Evolutionary conservation across 2,888 invertebrate species (phyloP), one percentile per base, ranked within the genome.

Genomic region (Macropis europaea): DNA sequence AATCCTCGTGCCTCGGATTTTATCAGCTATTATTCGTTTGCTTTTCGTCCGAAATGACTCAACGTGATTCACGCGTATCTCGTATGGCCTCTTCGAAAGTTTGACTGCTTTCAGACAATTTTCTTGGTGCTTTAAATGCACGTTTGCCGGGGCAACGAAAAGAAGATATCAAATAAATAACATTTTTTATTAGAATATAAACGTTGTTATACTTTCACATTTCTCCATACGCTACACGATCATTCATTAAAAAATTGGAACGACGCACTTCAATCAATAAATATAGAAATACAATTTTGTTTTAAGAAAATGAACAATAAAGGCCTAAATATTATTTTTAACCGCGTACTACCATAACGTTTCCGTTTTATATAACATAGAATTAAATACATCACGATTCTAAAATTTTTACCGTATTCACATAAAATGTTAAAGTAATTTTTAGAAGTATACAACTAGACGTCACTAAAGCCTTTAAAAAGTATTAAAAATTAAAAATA

Each of bases 1-100:
- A 62, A 45, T 11, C 15, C 6, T 4, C 11, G 11, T 3, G 11
- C 3, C 9, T 4, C 7, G 9, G 19, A 34, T 30, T 47, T 17
- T 47, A 62, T 42, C 22, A 47, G 28, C 36, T 52, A 28, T 22
- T 50, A 54, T 34, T 24, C 17, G 28, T 63, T 50, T 54, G 9
- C 17, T 24, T 48, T 40, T 15, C 38, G 6, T 17, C 7, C 1
- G 2, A 22, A 30, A 48, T 68, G 64, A 68, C 34, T 64, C 64
- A 56, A 34, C 36, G 0, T 24, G 36, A 60, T n/a, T 56, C 56
- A 68, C 24, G 11, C 6, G 26, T 13, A 26, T 7, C 15, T 43
- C 24, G 15, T 2, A 4, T 24, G 28, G 2, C 2, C 11, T 3
- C 47, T 36, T 19, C 6, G 6, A 42, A 40, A 34, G 6, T 13